Evolutionary conservation across 2,888 invertebrate genomes (phyloP), one percentile per base, ranked within the genome.

Genomic region (Exocentrus adspersus): DNA sequence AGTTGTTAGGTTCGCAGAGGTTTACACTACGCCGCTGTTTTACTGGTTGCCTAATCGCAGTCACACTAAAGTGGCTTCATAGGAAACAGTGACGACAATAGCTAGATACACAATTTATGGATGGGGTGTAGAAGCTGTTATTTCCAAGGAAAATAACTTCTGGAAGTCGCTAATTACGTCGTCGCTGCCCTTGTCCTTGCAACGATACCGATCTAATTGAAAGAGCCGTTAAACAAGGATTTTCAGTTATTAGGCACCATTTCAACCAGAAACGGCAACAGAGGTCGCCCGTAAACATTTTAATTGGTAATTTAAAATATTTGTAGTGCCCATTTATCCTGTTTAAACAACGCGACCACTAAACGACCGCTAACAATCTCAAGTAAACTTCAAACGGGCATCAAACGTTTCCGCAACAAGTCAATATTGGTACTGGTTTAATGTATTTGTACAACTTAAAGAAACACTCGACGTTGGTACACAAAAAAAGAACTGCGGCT

Each of bases 81-180:
- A 24, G 53, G 10, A 12, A 20, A 21, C 14, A 21, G 14, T 32
- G 0, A 16, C 10, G 24, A 48, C 24, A 48, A 28, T 4, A 14
- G n/a, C 14, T 7, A 14, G 10, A 51, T 7, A 5, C 32, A 24
- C 24, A 46, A 48, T 48, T 48, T 48, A 48, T 48, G 16, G 28
- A 48, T 48, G 16, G 48, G 28, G 48, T 48, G 48, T 48, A 28
- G n/a, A 14, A 28, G n/a, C n/a, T n/a, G n/a, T n/a, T 10, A 3
- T n/a, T 57, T 48, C 46, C n/a, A 6, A n/a, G 41, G 28, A 20
- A 24, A 54, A 58, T 50, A 54, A 37, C 41, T 37, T 46, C 41
- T 61, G 54, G 61, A 54, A 54, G 61, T 54, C 28, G 16, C 24
- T 37, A 37, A 54, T 61, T 61, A 54, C 14, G 28, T 16, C 2